A percentile compares a stretch with the other conserved stretches of the same genome.
These are phyloP conservation scores for Diadumene lineata DNA, from an alignment of 92 coral and sea anemone species.

Conservation along the genomic window DNA sequence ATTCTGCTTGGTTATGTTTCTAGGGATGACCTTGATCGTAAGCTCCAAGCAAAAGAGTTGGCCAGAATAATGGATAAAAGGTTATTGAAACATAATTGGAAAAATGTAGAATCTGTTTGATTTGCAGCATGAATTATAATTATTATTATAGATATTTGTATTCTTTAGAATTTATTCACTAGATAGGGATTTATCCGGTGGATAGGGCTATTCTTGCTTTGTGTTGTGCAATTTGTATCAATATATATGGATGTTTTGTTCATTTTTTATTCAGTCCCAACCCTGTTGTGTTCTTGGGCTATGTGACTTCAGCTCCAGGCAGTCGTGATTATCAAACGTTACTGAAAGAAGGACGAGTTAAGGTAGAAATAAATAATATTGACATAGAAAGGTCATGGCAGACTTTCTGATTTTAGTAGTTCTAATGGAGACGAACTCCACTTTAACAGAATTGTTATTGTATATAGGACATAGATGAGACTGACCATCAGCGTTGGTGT, in stretches of 20 bases:
- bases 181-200: no score
- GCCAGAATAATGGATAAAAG: slow-evolving; percentile 84
- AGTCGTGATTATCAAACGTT: slow-evolving; percentile 88
- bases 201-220: no score
- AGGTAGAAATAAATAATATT: slow-evolving; percentile 52
- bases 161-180: no score
- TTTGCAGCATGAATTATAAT: no score
- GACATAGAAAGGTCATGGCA: neutral
- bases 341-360: slow-evolving; percentile 69
- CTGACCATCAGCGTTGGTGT: slow-evolving; percentile 89
- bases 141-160: no score
- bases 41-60: slow-evolving; percentile 85
- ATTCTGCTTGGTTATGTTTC: neutral
- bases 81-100: no score
- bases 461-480: slow-evolving; percentile 82
- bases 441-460: no score
- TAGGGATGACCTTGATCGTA: slow-evolving; percentile 91
- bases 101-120: no score
- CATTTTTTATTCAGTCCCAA: slow-evolving; percentile 54
- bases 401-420: no score
- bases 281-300: slow-evolving; percentile 94
- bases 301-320: slow-evolving; percentile 89
- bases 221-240: no score
- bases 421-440: no score
- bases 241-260: no score